A percentile compares a stretch with the other conserved stretches of the same genome.
Evolutionary conservation across 1,140 invertebrate species (phyloP).

Genomic region (Streblospio benedicti): DNA sequence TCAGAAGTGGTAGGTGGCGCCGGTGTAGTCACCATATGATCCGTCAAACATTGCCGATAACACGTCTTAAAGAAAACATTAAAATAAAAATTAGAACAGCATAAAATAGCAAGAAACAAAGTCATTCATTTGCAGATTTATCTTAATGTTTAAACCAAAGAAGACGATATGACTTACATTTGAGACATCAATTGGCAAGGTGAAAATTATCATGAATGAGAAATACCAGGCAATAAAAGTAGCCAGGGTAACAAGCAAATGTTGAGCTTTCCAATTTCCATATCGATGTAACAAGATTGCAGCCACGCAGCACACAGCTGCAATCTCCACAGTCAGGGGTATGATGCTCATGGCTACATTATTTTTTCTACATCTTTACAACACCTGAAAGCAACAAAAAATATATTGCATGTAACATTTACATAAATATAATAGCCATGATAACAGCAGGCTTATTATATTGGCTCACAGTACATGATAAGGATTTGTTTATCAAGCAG

Average conservation of each 20-base stretch:
- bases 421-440: too few relatives aligned
- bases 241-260: constrained; percentile 81
- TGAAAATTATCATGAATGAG: constrained; percentile 94
- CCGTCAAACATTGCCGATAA: constrained; percentile 52
- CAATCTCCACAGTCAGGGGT: constrained; percentile 65
- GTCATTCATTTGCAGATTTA: background rate
- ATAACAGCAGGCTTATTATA: too few relatives aligned
- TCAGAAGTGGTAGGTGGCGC: background rate
- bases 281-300: constrained; percentile 79
- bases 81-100: constrained; percentile 22
- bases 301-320: constrained; percentile 67
- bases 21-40: constrained; percentile 28
- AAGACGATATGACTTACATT: constrained; percentile 61
- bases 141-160: background rate
- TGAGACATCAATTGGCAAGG: constrained; percentile 91
- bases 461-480: too few relatives aligned
- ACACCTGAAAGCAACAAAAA: too few relatives aligned
- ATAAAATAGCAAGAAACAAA: background rate
- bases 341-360: constrained; percentile 70
- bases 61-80: constrained; percentile 50
- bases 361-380: too few relatives aligned
- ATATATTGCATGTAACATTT: too few relatives aligned
- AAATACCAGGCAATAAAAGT: constrained; percentile 97
- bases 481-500: too few relatives aligned
- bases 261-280: constrained; percentile 88